phyloP scores from a whole-genome alignment of 2,888 invertebrate genomes.

The Hyalella azteca region DNA sequence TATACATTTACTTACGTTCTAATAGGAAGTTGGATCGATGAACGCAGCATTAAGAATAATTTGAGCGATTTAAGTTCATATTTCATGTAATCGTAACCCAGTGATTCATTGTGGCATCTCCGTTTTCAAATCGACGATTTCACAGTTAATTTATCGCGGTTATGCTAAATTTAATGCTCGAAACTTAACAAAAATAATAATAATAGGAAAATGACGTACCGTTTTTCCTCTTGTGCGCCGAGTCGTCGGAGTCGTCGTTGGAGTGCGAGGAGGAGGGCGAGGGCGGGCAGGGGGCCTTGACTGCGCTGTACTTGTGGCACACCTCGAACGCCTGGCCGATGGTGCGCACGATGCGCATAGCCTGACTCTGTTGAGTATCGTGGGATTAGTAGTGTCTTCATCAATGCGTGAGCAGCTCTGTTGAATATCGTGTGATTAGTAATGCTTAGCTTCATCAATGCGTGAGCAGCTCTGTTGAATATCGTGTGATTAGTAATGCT shows the following conservation, averaged over 20 bases:
- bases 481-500: too few relatives aligned
- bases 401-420: too few relatives aligned
- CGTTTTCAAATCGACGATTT: too few relatives aligned
- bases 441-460: background rate
- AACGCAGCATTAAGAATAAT: too few relatives aligned
- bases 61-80: too few relatives aligned
- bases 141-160: too few relatives aligned
- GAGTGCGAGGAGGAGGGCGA: conserved; percentile 61
- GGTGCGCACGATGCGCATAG: conserved; percentile 96
- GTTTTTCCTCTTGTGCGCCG: conserved; percentile 69
- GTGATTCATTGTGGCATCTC: too few relatives aligned
- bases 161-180: too few relatives aligned
- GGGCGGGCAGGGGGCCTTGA: conserved; percentile 58
- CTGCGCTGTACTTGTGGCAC: conserved; percentile 88
- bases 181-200: background rate
- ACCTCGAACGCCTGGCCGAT: conserved; percentile 99
- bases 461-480: too few relatives aligned
- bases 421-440: background rate
- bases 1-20: too few relatives aligned
- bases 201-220: conserved; percentile 63
- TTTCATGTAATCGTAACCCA: too few relatives aligned
- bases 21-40: too few relatives aligned
- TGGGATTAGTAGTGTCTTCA: background rate
- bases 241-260: conserved; percentile 66
- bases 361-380: conserved; percentile 99